Percentiles rank a stretch among this genome's conserved stretches.
Evolutionary conservation across 2,888 invertebrate species (phyloP).

Genomic region (Ochropacha duplaris): DNA sequence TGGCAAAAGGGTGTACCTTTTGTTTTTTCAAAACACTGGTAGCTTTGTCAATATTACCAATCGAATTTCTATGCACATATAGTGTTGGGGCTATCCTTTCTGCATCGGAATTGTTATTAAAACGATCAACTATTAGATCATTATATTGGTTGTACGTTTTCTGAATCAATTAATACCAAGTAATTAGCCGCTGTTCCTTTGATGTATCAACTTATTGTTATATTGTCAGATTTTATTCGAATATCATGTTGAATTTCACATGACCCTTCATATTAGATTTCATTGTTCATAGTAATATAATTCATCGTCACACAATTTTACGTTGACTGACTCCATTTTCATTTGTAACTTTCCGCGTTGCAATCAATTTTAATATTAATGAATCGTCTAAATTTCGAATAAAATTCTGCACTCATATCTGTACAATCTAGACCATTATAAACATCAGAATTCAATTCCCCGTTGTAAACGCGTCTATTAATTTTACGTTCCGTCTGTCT

Average conservation of each 20-base stretch:
- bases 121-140: constrained; percentile 41
- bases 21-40: neutral
- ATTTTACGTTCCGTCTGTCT: constrained; percentile 11
- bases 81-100: constrained; percentile 23
- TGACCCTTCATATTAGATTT: neutral
- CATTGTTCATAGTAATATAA: neutral
- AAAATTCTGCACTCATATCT: neutral
- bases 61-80: constrained; percentile 33
- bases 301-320: neutral
- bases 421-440: neutral
- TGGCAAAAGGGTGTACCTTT: constrained; percentile 5
- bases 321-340: neutral
- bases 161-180: constrained; percentile 38
- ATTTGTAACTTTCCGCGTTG: neutral
- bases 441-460: constrained; percentile 2
- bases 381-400: neutral
- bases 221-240: constrained; percentile 15
- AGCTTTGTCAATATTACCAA: constrained; percentile 11
- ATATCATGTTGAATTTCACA: neutral
- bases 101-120: constrained; percentile 46
- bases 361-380: neutral
- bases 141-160: constrained; percentile 42
- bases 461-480: constrained; percentile 4
- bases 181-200: constrained; percentile 31
- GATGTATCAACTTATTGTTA: constrained; percentile 22